A percentile compares a stretch with the other conserved stretches of the same genome.
Evolutionary conservation across 2,797 vertebrate species (phyloP).

Genomic region (Ceryle rudis): DNA sequence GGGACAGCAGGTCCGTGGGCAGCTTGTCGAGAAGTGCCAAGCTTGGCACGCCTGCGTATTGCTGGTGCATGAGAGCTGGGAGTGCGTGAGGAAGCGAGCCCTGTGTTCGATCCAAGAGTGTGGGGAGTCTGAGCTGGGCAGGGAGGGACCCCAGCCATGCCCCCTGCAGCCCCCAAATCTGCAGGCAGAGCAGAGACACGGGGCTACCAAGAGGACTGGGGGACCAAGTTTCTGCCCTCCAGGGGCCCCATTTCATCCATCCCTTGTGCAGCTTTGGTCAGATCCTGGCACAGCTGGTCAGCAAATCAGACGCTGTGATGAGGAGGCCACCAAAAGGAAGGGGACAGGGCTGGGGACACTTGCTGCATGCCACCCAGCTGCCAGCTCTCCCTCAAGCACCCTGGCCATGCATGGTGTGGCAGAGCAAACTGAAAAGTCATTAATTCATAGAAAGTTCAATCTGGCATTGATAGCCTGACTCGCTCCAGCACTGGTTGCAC

Average conservation of each 20-base stretch:
- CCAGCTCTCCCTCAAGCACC: accelerated
- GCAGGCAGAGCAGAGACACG: neutral
- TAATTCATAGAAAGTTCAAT: neutral
- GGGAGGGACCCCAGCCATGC: neutral
- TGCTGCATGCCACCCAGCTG: neutral
- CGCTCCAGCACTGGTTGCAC: neutral
- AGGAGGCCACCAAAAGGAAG: neutral
- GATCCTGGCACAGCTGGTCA: neutral
- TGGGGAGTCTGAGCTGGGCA: neutral
- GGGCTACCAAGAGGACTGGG: neutral
- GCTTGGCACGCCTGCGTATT: neutral
- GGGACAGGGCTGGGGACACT: neutral
- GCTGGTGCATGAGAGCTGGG: neutral
- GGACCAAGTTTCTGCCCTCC: accelerated
- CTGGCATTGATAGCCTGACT: neutral
- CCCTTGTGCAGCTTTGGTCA: neutral
- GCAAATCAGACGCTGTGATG: neutral
- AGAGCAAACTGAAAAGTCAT: neutral
- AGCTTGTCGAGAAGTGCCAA: neutral
- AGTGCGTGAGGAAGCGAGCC: neutral
- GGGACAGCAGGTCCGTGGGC: slow-evolving; percentile 54
- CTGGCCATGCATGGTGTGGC: neutral
- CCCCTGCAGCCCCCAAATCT: neutral
- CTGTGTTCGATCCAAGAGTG: neutral
- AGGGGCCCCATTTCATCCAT: neutral